A percentile compares a stretch with the other conserved stretches of the same genome.
phyloP scores from a whole-genome alignment of 2,797 vertebrate genomes.

The Lepus townsendii region DNA sequence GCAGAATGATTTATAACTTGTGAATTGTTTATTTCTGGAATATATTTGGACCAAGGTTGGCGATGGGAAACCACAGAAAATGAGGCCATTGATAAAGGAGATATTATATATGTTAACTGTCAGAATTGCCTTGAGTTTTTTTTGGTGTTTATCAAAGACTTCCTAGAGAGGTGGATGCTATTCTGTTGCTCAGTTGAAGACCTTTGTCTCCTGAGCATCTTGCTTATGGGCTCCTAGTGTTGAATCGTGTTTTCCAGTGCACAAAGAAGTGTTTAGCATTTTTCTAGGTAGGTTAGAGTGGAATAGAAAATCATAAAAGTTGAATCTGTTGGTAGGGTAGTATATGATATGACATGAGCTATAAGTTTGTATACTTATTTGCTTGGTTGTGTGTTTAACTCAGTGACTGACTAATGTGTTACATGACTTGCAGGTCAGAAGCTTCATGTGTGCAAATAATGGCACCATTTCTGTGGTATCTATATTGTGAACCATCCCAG shows the following conservation, averaged over 20 bases:
- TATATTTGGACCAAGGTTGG: background rate
- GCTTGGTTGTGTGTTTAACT: constrained; percentile 33
- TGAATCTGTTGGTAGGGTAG: background rate
- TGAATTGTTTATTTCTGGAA: background rate
- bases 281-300: background rate
- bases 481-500: constrained; percentile 95
- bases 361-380: background rate
- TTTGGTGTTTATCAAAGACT: background rate
- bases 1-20: background rate
- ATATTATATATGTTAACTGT: constrained; percentile 9
- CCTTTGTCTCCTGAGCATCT: background rate
- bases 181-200: background rate
- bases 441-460: constrained; percentile 91
- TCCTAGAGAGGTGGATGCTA: background rate
- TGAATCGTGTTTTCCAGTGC: background rate
- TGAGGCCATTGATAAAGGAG: background rate
- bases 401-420: constrained; percentile 33
- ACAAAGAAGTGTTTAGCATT: background rate
- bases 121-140: background rate
- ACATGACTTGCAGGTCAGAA: constrained; percentile 89
- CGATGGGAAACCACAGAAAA: background rate
- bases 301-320: background rate
- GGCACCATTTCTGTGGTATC: constrained; percentile 94
- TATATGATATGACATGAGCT: background rate
- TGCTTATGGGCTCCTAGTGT: background rate